phyloP scores from a whole-genome alignment of 2,888 invertebrate genomes.

The Sisyra terminalis region DNA sequence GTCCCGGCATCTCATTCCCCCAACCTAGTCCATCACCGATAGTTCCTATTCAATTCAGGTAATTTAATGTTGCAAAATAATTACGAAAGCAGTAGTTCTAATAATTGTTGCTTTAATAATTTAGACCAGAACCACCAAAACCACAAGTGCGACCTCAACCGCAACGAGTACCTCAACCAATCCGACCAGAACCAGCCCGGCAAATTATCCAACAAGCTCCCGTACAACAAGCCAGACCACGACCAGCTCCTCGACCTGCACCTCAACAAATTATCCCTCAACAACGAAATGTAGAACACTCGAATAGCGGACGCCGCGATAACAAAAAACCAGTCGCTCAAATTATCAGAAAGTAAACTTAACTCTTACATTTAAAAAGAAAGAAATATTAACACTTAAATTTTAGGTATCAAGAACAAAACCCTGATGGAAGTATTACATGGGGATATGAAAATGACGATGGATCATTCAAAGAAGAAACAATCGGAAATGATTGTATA shows the following conservation, averaged over 20 bases:
- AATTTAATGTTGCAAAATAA: not conserved
- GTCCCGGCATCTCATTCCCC: conserved; percentile 21
- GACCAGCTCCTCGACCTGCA: conserved; percentile 6
- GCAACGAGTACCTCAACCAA: not conserved
- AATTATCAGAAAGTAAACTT: conserved; percentile 34
- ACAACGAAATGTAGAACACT: conserved; percentile 16
- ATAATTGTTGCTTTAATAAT: not conserved
- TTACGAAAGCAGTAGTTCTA: not conserved
- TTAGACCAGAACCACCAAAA: conserved; percentile 3
- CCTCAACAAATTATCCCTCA: conserved; percentile 19
- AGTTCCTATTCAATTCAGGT: conserved; percentile 17
- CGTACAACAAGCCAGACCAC: conserved; percentile 4
- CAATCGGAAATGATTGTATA: conserved; percentile 53
- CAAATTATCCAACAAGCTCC: not conserved
- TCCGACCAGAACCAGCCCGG: not conserved
- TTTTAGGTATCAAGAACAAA: conserved; percentile 54
- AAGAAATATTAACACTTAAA: too few relatives aligned
- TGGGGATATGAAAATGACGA: conserved; percentile 85
- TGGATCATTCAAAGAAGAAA: conserved; percentile 73
- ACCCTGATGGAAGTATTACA: conserved; percentile 64
- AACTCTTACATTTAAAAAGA: not conserved
- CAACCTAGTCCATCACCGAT: conserved; percentile 24
- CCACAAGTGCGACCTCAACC: conserved; percentile 2
- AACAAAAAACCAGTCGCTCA: conserved; percentile 60
- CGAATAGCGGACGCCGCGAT: conserved; percentile 26